phyloP scores from a whole-genome alignment of 2,113 vertebrate species.

The Ictalurus furcatus region DNA sequence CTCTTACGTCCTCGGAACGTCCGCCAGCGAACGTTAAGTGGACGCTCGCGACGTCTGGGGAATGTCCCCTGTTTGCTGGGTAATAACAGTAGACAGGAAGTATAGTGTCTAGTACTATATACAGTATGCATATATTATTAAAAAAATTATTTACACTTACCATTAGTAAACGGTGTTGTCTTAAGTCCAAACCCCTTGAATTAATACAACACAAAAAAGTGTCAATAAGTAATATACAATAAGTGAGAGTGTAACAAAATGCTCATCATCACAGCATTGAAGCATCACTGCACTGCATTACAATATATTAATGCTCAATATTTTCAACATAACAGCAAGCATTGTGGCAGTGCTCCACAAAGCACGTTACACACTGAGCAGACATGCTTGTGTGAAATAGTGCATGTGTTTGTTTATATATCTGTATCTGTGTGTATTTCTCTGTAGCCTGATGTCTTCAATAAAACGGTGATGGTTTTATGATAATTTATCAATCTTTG shows the following conservation, averaged over 20 bases:
- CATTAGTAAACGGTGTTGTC: slow-evolving; percentile 63
- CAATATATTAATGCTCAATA: background rate
- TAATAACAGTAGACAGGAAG: background rate
- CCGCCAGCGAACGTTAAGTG: too few relatives aligned
- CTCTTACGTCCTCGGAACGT: too few relatives aligned
- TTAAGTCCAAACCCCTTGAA: slow-evolving; percentile 66
- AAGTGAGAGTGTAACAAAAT: background rate
- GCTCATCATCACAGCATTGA: background rate
- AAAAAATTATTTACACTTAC: slow-evolving; percentile 55
- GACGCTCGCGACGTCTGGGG: too few relatives aligned
- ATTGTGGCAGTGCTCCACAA: background rate
- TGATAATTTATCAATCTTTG: background rate
- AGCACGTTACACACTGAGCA: background rate
- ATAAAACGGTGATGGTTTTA: background rate
- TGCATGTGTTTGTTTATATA: background rate
- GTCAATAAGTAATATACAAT: background rate
- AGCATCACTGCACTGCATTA: background rate
- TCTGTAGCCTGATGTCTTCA: background rate
- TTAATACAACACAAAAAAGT: slow-evolving; percentile 13
- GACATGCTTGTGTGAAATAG: background rate
- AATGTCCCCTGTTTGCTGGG: too few relatives aligned
- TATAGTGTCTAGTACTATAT: background rate
- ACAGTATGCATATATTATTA: background rate
- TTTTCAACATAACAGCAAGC: background rate
- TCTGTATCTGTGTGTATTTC: background rate